Evolutionary conservation across 1,140 invertebrate genomes (phyloP), one percentile per base, ranked within the genome.

Genomic region (Drosophila aff.): DNA sequence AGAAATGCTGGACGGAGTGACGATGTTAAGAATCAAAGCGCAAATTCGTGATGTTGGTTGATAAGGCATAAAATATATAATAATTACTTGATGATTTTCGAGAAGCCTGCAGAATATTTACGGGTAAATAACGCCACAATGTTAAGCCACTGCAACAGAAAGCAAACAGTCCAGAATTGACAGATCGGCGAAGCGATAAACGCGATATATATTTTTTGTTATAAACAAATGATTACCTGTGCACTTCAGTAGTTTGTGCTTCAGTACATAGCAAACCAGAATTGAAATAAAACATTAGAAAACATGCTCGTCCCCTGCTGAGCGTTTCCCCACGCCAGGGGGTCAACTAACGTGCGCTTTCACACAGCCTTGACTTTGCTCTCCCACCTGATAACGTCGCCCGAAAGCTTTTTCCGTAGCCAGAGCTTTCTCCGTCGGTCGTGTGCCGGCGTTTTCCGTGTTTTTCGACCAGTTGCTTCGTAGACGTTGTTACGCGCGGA

Each of bases 1-100:
- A 40, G 33, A 62, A 15, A 18, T 47, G 38, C 63, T 47, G 69
- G 13, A 33, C 49, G 23, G 28, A 72, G 16, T 21, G 63, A 66
- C 57, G 59, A 53, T 60, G 72, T 74, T 57, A 53, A 75, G 66
- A 79, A 89, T 90, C 81, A 89, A 89, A 89, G 84, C 84, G 69
- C 81, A 81, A 86, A 86, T 65, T 83, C 65, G 82, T 91, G 82
- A 90, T 91, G 82, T 87, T 91, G 82, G 76, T 90, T 80, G 71
- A 80, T 82, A 80, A 67, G 38, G 50, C 53, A 79, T 66, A 64
- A 64, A 64, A 76, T 69, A 80, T 76, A 83, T 80, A 58, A 72
- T 53, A 71, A 82, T 59, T 68, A 68, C 47, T 28, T 43, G 15
- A 69, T 69, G 67, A 69, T 82, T 86, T 82, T 80, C 62, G 50